phyloP scores from a whole-genome alignment of 2,113 vertebrate genomes.

The Corapipo altera region DNA sequence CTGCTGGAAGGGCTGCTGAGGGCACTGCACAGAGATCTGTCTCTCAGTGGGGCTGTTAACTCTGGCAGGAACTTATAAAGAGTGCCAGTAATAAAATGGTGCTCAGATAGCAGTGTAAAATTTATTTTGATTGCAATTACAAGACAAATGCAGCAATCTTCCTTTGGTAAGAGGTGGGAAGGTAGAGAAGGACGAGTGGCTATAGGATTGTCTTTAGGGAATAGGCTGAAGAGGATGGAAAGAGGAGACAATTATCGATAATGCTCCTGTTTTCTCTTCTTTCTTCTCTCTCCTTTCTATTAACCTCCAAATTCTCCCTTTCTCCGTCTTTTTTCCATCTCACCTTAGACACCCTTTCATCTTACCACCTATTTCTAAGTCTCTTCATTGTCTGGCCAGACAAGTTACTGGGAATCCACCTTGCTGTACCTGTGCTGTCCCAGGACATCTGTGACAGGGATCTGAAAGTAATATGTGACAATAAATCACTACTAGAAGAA shows the following conservation, averaged over 20 bases:
- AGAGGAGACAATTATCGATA: background rate
- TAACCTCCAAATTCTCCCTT: background rate
- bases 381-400: background rate
- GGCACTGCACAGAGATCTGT: background rate
- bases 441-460: background rate
- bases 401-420: background rate
- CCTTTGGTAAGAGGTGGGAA: background rate
- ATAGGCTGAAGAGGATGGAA: background rate
- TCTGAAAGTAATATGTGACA: background rate
- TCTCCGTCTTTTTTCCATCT: background rate
- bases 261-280: background rate
- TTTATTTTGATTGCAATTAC: background rate
- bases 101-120: background rate
- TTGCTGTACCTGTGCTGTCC: background rate
- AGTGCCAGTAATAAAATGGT: background rate
- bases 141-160: background rate
- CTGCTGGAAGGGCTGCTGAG: background rate
- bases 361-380: background rate
- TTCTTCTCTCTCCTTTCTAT: background rate
- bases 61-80: background rate
- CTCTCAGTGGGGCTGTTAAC: background rate
- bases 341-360: background rate
- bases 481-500: background rate
- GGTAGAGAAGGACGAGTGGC: background rate
- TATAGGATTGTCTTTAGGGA: background rate